Evolutionary conservation across 2,888 invertebrate species (phyloP).

Genomic region (Octonoba sinensis): DNA sequence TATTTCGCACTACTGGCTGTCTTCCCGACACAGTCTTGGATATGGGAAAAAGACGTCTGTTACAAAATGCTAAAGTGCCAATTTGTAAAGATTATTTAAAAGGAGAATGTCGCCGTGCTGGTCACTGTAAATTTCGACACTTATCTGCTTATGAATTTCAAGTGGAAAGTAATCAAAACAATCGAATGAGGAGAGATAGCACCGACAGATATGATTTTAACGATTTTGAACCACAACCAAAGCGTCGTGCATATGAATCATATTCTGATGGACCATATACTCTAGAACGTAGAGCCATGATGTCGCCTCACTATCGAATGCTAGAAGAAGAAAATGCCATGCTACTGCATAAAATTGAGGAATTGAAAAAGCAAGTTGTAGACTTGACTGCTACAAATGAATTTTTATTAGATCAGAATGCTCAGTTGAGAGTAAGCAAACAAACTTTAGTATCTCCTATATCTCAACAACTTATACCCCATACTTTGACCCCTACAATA

Average conservation of each 20-base stretch:
- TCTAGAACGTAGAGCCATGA: slow-evolving; percentile 30
- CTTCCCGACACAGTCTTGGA: slow-evolving; percentile 76
- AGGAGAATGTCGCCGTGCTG: slow-evolving; percentile 75
- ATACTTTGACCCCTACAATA: slow-evolving; percentile 59
- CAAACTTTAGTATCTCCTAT: slow-evolving; percentile 69
- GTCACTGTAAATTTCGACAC: slow-evolving; percentile 74
- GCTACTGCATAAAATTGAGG: slow-evolving; percentile 79
- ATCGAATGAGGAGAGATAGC: slow-evolving; percentile 34
- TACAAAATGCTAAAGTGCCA: slow-evolving; percentile 69
- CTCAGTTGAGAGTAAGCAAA: slow-evolving; percentile 78
- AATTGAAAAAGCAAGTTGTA: slow-evolving; percentile 80
- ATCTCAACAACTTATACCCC: slow-evolving; percentile 59
- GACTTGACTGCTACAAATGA: slow-evolving; percentile 84
- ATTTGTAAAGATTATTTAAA: slow-evolving; percentile 78
- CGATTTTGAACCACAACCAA: slow-evolving; percentile 66
- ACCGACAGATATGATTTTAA: slow-evolving; percentile 58
- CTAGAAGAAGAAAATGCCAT: slow-evolving; percentile 79
- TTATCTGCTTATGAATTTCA: slow-evolving; percentile 58
- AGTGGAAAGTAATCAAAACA: slow-evolving; percentile 32
- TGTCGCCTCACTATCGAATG: slow-evolving; percentile 64
- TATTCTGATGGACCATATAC: slow-evolving; percentile 24
- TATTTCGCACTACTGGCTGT: slow-evolving; percentile 80
- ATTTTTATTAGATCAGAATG: slow-evolving; percentile 83
- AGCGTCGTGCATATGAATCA: slow-evolving; percentile 62
- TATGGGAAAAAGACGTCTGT: slow-evolving; percentile 63